phyloP scores from a whole-genome alignment of 1,140 invertebrate species.

The Scaptomyza pallida region DNA sequence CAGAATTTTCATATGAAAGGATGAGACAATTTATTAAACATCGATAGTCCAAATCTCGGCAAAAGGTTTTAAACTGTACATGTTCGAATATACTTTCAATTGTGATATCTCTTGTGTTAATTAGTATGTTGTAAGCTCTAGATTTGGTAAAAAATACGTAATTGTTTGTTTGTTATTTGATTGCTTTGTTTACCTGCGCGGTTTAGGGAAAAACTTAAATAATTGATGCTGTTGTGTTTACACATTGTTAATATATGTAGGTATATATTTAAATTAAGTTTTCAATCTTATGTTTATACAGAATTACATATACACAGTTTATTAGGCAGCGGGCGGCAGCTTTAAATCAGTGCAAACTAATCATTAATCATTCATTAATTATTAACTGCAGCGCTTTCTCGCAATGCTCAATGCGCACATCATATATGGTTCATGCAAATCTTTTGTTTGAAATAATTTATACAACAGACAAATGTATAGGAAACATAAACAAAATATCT shows the following conservation, averaged over 20 bases:
- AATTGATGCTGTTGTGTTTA: slow-evolving; percentile 12
- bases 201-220: slow-evolving; percentile 11
- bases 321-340: slow-evolving; percentile 40
- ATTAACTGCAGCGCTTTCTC: slow-evolving; percentile 14
- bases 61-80: slow-evolving; percentile 70
- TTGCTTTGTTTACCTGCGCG: slow-evolving; percentile 4
- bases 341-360: slow-evolving; percentile 53
- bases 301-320: slow-evolving; percentile 70
- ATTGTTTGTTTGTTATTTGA: slow-evolving; percentile 43
- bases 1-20: slow-evolving; percentile 60
- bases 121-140: slow-evolving; percentile 73
- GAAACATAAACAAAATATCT: slow-evolving; percentile 35
- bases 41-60: slow-evolving; percentile 26
- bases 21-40: slow-evolving; percentile 38
- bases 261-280: slow-evolving; percentile 57
- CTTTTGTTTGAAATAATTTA: slow-evolving; percentile 45
- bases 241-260: slow-evolving; percentile 25
- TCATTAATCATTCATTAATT: slow-evolving; percentile 54
- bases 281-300: slow-evolving; percentile 66
- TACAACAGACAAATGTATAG: slow-evolving; percentile 48
- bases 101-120: slow-evolving; percentile 17
- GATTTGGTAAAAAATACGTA: slow-evolving; percentile 78
- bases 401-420: slow-evolving; percentile 15
- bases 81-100: slow-evolving; percentile 57
- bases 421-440: slow-evolving; percentile 25